These are phyloP conservation scores for Agrochola lota DNA, from an alignment of 2,888 invertebrate species.

Conservation along the genomic window DNA sequence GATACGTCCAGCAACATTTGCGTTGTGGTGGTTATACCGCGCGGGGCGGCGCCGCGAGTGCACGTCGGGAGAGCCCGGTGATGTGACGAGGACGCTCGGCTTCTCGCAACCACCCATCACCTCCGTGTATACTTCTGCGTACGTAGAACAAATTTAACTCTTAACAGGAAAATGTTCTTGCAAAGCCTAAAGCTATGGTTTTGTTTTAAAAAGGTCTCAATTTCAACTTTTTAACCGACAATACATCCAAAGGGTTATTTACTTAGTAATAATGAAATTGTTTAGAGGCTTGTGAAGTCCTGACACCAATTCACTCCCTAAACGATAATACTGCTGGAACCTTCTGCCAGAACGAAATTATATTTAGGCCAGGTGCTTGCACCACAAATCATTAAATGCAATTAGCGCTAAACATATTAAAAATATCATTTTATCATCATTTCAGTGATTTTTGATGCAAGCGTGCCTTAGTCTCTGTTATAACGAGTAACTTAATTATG, in stretches of 20 bases:
- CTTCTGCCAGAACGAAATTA: constrained; percentile 4
- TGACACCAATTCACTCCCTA: background rate
- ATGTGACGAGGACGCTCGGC: constrained; percentile 98
- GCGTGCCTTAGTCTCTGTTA: background rate
- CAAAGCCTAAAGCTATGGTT: background rate
- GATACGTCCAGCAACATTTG: constrained; percentile 95
- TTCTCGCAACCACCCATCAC: constrained; percentile 93
- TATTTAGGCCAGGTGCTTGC: background rate
- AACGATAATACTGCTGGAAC: constrained; percentile 5
- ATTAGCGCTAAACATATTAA: background rate
- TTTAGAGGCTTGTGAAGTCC: background rate
- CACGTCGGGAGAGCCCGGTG: constrained; percentile 97
- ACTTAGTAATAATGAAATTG: background rate
- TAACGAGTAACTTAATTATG: background rate
- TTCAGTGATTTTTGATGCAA: background rate
- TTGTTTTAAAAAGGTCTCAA: background rate
- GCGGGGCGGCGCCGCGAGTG: constrained; percentile 90
- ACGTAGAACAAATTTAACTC: constrained; percentile 54
- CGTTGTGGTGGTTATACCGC: constrained; percentile 89
- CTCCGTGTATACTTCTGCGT: constrained; percentile 92
- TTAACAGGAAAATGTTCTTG: constrained; percentile 32
- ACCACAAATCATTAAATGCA: background rate
- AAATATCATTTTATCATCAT: background rate
- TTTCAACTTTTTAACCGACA: background rate
- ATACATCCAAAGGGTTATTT: background rate